These are phyloP conservation scores for Corydoras maculifer DNA, from an alignment of 2,113 vertebrate species.

Conservation along the genomic window DNA sequence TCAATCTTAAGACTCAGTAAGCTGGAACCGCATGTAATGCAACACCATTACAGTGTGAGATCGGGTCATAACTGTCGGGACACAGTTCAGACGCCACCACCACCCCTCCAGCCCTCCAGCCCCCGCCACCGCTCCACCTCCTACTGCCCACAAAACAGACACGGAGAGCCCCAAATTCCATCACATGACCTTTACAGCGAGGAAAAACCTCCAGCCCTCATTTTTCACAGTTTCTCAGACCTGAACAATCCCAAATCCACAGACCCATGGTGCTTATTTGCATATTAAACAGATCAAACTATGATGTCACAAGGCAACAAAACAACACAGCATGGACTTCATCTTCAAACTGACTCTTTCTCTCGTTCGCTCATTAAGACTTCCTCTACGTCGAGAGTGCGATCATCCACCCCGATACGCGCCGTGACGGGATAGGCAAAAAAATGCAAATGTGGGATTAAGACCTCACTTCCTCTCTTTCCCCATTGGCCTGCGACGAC, in stretches of 20 bases:
- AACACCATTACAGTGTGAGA: conserved; percentile 55
- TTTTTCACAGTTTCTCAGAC: too few relatives aligned
- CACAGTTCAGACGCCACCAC: conserved; percentile 50
- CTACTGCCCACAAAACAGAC: conserved; percentile 29
- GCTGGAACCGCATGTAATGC: conserved; percentile 65
- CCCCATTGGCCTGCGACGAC: conserved; percentile 20
- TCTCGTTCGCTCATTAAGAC: conserved; percentile 11
- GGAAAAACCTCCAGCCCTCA: background rate
- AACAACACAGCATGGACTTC: background rate
- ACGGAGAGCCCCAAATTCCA: conserved; percentile 35
- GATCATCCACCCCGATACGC: conserved; percentile 5
- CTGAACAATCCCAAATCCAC: too few relatives aligned
- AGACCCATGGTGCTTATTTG: too few relatives aligned
- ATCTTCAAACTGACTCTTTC: background rate
- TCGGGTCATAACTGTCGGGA: conserved; percentile 49
- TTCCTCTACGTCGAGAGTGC: background rate
- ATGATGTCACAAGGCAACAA: too few relatives aligned
- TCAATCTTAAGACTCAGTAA: conserved; percentile 65
- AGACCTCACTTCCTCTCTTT: conserved; percentile 19
- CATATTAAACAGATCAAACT: too few relatives aligned
- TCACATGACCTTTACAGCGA: conserved; percentile 43
- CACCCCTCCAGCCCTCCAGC: too few relatives aligned
- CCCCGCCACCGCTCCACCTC: conserved; percentile 31
- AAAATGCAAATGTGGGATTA: conserved; percentile 36
- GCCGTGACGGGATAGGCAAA: background rate